phyloP scores from a whole-genome alignment of 2,797 vertebrate genomes.

The Oreochromis mossambicus region DNA sequence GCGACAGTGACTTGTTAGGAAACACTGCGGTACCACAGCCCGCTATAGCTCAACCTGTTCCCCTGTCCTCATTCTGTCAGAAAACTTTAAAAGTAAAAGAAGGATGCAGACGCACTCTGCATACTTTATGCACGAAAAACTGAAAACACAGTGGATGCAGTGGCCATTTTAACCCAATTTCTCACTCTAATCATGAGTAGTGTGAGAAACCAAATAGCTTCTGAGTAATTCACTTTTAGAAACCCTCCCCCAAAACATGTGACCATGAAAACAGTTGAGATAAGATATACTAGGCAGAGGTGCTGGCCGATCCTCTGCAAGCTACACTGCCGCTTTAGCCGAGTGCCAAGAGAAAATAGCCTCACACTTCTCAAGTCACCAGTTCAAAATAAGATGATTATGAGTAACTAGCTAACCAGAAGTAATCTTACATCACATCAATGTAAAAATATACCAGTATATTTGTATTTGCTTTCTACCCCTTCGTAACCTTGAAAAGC shows the following conservation, averaged over 20 bases:
- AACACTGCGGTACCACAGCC: neutral
- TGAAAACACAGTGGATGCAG: neutral
- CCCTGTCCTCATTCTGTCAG: constrained; percentile 19
- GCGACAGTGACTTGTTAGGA: constrained; percentile 29
- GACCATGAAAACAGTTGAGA: neutral
- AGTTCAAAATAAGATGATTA: neutral
- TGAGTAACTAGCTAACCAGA: neutral
- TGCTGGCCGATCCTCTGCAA: neutral
- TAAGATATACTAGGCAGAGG: neutral
- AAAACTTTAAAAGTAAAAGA: neutral
- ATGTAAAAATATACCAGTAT: neutral
- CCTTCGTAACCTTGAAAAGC: neutral
- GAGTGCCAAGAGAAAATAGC: neutral
- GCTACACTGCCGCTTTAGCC: neutral
- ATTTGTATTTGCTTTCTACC: neutral
- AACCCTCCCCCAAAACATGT: neutral
- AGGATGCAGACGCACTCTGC: neutral
- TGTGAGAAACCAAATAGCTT: neutral
- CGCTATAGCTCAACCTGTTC: neutral
- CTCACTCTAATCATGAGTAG: neutral
- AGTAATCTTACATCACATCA: neutral
- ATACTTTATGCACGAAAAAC: neutral
- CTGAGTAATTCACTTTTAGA: neutral
- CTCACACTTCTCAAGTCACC: neutral
- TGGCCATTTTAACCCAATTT: neutral